Evolutionary conservation across 1,140 invertebrate genomes (phyloP).

Genomic region (Drosophila setifemur): DNA sequence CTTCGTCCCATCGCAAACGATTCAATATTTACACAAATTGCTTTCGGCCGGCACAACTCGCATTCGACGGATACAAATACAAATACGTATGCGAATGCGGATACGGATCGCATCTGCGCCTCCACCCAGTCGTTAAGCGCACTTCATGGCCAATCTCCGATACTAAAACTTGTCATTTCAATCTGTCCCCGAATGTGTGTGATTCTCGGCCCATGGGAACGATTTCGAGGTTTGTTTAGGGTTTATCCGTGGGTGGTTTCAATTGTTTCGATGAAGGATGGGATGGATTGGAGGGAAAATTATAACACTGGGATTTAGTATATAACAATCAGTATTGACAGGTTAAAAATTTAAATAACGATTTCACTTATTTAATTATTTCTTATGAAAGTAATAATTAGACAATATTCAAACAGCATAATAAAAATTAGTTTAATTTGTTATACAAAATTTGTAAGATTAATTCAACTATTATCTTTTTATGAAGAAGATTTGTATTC

Average conservation of each 20-base stretch:
- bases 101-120: slow-evolving; percentile 56
- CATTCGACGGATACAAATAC: not conserved
- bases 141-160: slow-evolving; percentile 58
- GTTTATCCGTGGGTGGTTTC: slow-evolving; percentile 10
- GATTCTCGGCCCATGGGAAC: slow-evolving; percentile 46
- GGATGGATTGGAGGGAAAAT: not conserved
- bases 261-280: not conserved
- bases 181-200: slow-evolving; percentile 41
- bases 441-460: too few relatives aligned
- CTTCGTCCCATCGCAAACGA: slow-evolving; percentile 43
- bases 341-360: too few relatives aligned
- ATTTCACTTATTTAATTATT: too few relatives aligned
- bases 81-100: slow-evolving; percentile 6
- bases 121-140: slow-evolving; percentile 45
- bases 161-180: slow-evolving; percentile 61
- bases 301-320: too few relatives aligned
- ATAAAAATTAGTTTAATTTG: too few relatives aligned
- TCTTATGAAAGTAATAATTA: too few relatives aligned
- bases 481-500: too few relatives aligned
- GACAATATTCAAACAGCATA: too few relatives aligned
- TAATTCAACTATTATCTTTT: too few relatives aligned
- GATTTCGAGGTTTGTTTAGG: slow-evolving; percentile 55
- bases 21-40: slow-evolving; percentile 80
- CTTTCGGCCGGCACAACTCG: slow-evolving; percentile 9
- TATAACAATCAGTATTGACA: too few relatives aligned